A percentile compares a stretch with the other conserved stretches of the same genome.
These are phyloP conservation scores for Aplysina aerophoba DNA, from an alignment of 37 sponge, comb jelly and placozoan species.

Conservation along the genomic window DNA sequence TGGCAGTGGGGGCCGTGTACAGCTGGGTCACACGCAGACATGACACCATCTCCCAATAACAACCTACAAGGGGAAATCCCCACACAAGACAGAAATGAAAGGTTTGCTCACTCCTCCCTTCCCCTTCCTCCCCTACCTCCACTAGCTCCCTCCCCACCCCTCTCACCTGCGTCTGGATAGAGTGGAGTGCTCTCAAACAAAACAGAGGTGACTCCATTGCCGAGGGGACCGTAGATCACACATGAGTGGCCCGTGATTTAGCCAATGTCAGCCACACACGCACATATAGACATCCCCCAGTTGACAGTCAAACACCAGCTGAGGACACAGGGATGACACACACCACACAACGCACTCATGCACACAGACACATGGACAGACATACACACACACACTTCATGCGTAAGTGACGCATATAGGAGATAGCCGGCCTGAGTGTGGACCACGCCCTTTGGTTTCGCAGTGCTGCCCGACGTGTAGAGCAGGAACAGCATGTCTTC, in stretches of 20 bases:
- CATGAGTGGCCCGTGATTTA: background rate
- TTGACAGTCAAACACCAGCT: too few relatives aligned
- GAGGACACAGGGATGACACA: too few relatives aligned
- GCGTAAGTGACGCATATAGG: slow-evolving; percentile 89
- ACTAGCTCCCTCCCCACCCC: background rate
- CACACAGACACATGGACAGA: background rate
- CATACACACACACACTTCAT: slow-evolving; percentile 53
- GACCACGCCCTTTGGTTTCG: slow-evolving; percentile 94
- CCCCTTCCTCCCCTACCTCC: too few relatives aligned
- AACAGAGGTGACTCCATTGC: background rate
- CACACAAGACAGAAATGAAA: too few relatives aligned
- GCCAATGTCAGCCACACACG: background rate
- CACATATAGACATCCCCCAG: too few relatives aligned
- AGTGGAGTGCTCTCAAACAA: background rate
- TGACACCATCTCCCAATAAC: background rate
- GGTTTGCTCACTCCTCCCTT: too few relatives aligned
- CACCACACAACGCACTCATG: too few relatives aligned
- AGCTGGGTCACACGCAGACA: background rate
- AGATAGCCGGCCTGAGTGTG: slow-evolving; percentile 99
- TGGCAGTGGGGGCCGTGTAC: background rate
- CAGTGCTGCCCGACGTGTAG: slow-evolving; percentile 98
- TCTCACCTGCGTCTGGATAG: background rate
- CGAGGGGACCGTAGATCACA: background rate
- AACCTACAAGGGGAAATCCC: too few relatives aligned
- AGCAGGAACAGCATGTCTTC: slow-evolving; percentile 96